Evolutionary conservation across 2,888 invertebrate species (phyloP), one percentile per base, ranked within the genome.

Genomic region (Acanthococcus lagerstroemiae): DNA sequence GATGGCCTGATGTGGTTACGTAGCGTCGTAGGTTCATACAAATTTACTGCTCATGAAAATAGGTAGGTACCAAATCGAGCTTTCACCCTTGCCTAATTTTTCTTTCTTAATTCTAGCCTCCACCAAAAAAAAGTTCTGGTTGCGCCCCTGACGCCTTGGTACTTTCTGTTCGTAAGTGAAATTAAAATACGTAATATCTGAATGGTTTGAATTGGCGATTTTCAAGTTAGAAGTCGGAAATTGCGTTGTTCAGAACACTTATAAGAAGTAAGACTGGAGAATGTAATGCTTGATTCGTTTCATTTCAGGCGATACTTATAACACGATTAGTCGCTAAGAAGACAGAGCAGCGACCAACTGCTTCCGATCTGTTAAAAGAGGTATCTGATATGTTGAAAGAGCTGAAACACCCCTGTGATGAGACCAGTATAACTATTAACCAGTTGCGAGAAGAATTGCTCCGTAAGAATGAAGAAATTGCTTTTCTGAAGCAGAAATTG

Each of bases 331-430:
- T 84, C 0, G 78, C 80, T 66, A 74, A 78, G 45, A 77, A 81
- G 67, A 80, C 83, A 0, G 74, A 75, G 46, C 79, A 79, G 65
- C 77, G 86, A 27, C 80, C 85, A 0, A 80, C 83, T 60, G 82
- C 85, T 0, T 72, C 75, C 2, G 80, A 82, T 57, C 75, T 86
- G 1, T 73, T 86, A 45, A 77, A 80, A 67, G 68, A 71, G n/a
- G 67, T 76, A n/a, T 69, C 70, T 2, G 26, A 46, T 9, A 65
- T 67, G 48, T 45, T 46, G 5, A 65, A 66, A 4, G 37, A 27
- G 7, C 30, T 48, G 27, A n/a, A 58, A 27, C 46, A 26, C 12
- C 3, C 26, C 46, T 19, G 44, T 27, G 50, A 60, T 46, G 72
- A 71, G 30, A 70, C 70, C 55, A 67, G 67, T 22, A 66, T 67